A percentile compares a stretch with the other conserved stretches of the same genome.
phyloP scores from a whole-genome alignment of 2,797 vertebrate species.

The Hydrophis major region DNA sequence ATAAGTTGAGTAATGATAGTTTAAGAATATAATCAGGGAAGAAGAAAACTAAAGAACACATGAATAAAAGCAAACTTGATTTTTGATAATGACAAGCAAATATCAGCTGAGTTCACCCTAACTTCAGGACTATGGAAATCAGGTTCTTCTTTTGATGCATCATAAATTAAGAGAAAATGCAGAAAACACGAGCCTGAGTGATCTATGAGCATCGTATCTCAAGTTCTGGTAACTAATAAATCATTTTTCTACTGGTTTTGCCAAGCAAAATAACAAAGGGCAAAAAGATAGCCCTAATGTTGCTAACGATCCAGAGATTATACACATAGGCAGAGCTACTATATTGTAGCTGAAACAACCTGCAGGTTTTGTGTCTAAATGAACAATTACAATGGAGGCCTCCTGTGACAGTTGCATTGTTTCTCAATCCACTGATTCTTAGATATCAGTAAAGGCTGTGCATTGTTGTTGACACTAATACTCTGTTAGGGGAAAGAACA shows the following conservation, averaged over 20 bases:
- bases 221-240: constrained; percentile 4
- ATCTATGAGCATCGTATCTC: neutral
- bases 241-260: constrained; percentile 3
- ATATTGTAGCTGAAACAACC: neutral
- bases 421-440: neutral
- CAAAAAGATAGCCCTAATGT: neutral
- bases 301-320: neutral
- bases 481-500: neutral
- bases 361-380: neutral
- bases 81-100: neutral
- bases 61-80: neutral
- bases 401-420: neutral
- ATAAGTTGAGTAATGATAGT: neutral
- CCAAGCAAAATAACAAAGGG: neutral
- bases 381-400: constrained; percentile 19
- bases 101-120: neutral
- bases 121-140: neutral
- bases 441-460: neutral
- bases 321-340: neutral
- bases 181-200: constrained; percentile 3
- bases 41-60: neutral
- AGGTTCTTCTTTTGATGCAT: neutral
- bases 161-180: neutral
- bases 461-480: constrained; percentile 13
- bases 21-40: neutral